Evolutionary conservation across 2,888 invertebrate genomes (phyloP).

Genomic region (Xanthorhoe designata): DNA sequence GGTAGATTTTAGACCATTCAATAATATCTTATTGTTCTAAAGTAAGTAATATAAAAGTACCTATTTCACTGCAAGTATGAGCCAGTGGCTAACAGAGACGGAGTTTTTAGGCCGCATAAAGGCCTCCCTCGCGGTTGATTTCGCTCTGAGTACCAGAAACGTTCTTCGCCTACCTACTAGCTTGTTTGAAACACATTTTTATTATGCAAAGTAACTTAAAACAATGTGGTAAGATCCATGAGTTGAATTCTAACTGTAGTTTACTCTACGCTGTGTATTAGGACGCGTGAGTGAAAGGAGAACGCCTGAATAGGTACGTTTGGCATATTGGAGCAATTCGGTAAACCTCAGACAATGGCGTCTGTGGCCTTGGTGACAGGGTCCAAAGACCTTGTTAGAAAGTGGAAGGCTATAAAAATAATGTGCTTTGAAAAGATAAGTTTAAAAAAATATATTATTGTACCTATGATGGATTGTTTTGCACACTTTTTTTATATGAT

Average conservation of each 20-base stretch:
- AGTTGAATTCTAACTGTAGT: conserved; percentile 11
- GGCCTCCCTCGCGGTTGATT: too few species aligned
- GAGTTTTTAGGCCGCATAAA: too few species aligned
- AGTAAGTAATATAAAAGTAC: too few species aligned
- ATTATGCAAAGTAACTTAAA: neutral
- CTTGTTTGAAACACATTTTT: neutral
- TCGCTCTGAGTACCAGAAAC: too few species aligned
- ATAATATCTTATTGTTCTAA: too few species aligned
- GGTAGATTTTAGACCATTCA: too few species aligned
- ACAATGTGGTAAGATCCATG: conserved; percentile 7
- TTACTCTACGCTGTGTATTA: conserved; percentile 47
- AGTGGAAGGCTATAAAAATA: conserved; percentile 2
- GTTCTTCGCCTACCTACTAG: too few species aligned
- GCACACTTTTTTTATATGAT: too few species aligned
- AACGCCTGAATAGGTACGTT: conserved; percentile 40
- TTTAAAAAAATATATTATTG: too few species aligned
- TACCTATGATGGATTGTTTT: too few species aligned
- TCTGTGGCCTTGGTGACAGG: conserved; percentile 24
- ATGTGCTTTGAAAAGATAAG: neutral
- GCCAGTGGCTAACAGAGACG: too few species aligned
- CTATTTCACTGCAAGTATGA: too few species aligned
- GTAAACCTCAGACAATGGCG: conserved; percentile 29
- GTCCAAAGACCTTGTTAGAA: conserved; percentile 15
- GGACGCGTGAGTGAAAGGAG: conserved; percentile 67
- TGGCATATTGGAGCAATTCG: conserved; percentile 43